Evolutionary conservation across 1,140 invertebrate species (phyloP).

Genomic region (Drosophila pachea): DNA sequence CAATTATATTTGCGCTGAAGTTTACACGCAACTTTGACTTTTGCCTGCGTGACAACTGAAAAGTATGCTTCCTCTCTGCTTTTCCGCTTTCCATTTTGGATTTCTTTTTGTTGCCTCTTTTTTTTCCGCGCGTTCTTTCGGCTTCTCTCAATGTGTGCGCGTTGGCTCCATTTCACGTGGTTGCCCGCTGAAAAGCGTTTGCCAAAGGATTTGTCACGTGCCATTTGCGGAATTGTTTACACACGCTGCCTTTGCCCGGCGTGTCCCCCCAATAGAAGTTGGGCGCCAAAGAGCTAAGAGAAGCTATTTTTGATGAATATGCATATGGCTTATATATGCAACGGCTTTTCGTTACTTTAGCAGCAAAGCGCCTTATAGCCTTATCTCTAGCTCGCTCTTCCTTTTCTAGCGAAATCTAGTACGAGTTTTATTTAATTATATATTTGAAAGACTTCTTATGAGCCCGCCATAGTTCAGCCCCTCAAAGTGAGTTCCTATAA

Average conservation of each 20-base stretch:
- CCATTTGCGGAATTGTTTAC: constrained; percentile 30
- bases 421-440: no score
- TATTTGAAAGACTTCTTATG: no score
- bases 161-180: constrained; percentile 55
- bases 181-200: constrained; percentile 22
- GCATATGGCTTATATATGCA: no score
- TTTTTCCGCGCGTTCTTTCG: constrained; percentile 5
- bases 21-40: constrained; percentile 54
- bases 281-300: neutral
- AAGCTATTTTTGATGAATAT: neutral
- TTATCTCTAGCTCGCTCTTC: no score
- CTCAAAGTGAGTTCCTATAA: no score
- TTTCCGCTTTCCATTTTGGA: no score
- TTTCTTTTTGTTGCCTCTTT: neutral
- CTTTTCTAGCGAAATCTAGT: no score
- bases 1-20: constrained; percentile 60
- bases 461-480: no score
- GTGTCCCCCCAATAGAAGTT: neutral
- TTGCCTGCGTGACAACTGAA: constrained; percentile 40
- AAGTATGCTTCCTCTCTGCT: constrained; percentile 30
- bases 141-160: constrained; percentile 24
- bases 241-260: neutral
- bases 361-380: no score
- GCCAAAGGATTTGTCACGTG: constrained; percentile 56
- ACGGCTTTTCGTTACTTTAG: no score